A percentile compares a stretch with the other conserved stretches of the same genome.
Conservation (phyloP, 2,888 invertebrate genomes). For the Leptura quadrifasciata region DNA sequence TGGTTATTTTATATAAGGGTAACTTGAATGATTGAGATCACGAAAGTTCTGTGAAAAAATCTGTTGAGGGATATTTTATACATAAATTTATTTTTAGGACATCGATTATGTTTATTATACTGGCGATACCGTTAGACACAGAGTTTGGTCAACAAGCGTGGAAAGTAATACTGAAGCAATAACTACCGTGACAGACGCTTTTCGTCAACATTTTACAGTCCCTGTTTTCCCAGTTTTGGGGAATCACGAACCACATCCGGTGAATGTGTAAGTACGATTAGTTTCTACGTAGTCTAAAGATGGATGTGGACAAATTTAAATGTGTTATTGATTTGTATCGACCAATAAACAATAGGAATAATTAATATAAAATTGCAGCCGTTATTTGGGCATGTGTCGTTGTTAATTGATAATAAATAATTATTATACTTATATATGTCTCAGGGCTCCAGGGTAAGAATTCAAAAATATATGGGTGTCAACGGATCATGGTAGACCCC, state of each 20-base stretch:
- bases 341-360: no score
- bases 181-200: slow-evolving; percentile 72
- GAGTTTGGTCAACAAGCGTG: slow-evolving; percentile 89
- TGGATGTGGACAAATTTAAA: no score
- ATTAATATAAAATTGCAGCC: no score
- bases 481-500: no score
- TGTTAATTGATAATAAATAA: no score
- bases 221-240: slow-evolving; percentile 79
- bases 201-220: slow-evolving; percentile 73
- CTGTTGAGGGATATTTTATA: neutral
- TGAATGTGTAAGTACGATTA: slow-evolving; percentile 82
- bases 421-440: no score
- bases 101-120: slow-evolving; percentile 86
- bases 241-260: slow-evolving; percentile 85
- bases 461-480: no score
- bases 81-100: slow-evolving; percentile 65
- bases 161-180: slow-evolving; percentile 79
- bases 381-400: no score
- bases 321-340: no score
- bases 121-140: slow-evolving; percentile 91
- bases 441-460: no score
- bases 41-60: neutral
- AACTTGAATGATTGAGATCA: neutral
- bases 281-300: slow-evolving; percentile 5
- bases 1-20: neutral